A percentile compares a stretch with the other conserved stretches of the same genome.
Conservation (phyloP, 2,797 vertebrate species). For the Acanthis flammea region DNA sequence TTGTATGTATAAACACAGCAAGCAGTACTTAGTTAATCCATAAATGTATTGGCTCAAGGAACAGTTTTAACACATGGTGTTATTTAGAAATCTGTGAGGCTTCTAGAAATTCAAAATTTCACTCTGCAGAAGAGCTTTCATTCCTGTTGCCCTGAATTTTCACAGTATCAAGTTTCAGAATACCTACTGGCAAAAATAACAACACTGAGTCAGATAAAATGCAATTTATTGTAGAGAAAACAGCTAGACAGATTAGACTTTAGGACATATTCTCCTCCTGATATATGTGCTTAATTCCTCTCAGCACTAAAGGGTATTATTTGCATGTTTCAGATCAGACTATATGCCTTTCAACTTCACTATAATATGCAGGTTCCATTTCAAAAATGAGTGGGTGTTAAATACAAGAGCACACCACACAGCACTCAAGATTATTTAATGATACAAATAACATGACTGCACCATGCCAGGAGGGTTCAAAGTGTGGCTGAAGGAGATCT, state of each 20-base stretch:
- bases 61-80: neutral
- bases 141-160: neutral
- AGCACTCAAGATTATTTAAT: neutral
- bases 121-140: neutral
- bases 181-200: neutral
- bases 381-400: neutral
- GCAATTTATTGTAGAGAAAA: neutral
- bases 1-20: neutral
- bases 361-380: neutral
- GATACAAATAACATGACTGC: neutral
- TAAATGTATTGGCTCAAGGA: neutral
- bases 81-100: neutral
- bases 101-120: neutral
- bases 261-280: neutral
- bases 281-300: constrained; percentile 8
- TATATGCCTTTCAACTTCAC: neutral
- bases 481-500: neutral
- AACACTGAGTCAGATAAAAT: neutral
- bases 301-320: constrained; percentile 6
- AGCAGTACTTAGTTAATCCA: neutral
- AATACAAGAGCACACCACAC: neutral
- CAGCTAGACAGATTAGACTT: neutral
- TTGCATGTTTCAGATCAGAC: neutral
- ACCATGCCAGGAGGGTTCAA: neutral
- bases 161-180: neutral